Conservation (phyloP, 2,113 vertebrate species). For the Telmatochromis sp. region DNA sequence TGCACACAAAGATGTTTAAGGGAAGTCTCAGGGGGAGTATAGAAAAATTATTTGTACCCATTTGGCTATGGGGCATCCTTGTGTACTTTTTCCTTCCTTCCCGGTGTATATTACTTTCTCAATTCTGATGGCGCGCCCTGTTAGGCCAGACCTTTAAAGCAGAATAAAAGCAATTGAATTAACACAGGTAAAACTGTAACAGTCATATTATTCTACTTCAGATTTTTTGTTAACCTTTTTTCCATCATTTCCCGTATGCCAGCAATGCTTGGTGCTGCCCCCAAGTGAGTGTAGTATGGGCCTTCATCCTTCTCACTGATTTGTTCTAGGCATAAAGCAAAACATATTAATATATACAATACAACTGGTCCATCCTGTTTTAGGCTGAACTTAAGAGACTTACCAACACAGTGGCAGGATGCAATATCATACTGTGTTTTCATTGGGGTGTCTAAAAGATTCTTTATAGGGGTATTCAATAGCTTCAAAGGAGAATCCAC, state of each 20-base stretch:
- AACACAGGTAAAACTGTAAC: not conserved
- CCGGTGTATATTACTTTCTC: constrained; percentile 95
- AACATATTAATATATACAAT: not conserved
- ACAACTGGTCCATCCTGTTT: not conserved
- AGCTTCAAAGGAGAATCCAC: constrained; percentile 93
- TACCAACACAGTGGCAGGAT: constrained; percentile 93
- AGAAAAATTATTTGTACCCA: constrained; percentile 78
- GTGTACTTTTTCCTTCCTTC: constrained; percentile 97
- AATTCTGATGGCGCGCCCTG: constrained; percentile 89
- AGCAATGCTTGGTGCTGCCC: constrained; percentile 88
- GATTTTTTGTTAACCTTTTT: constrained; percentile 80
- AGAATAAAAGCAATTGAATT: not conserved
- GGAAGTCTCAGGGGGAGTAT: not conserved
- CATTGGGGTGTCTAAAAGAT: constrained; percentile 87
- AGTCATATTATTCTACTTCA: constrained; percentile 62
- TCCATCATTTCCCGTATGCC: constrained; percentile 92
- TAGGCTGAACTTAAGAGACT: constrained; percentile 44
- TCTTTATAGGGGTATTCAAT: constrained; percentile 88
- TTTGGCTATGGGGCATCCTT: constrained; percentile 98
- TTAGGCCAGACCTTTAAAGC: constrained; percentile 82
- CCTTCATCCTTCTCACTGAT: constrained; percentile 98
- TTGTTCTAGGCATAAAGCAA: constrained; percentile 78
- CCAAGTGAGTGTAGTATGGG: constrained; percentile 97
- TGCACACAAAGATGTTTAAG: not conserved
- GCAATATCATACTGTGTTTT: constrained; percentile 98